phyloP scores from a whole-genome alignment of 1,140 invertebrate species.

The Drosophila asahinai region DNA sequence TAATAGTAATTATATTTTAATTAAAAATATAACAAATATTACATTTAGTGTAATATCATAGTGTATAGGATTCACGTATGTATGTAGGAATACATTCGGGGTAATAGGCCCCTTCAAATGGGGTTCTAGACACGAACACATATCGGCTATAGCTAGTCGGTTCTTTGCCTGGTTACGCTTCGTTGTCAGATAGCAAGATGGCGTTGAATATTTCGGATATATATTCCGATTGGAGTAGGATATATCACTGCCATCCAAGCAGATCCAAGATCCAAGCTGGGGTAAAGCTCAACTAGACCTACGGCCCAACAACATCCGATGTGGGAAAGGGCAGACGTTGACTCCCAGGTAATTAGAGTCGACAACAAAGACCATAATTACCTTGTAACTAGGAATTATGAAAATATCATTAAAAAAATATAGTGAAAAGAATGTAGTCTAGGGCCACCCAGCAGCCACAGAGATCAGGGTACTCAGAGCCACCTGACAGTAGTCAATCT shows the following conservation, averaged over 20 bases:
- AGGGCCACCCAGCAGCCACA: slow-evolving; percentile 61
- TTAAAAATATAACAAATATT: not conserved
- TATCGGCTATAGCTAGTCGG: slow-evolving; percentile 45
- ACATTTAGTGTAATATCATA: not conserved
- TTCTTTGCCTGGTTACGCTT: slow-evolving; percentile 70
- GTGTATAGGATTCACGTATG: slow-evolving; percentile 9
- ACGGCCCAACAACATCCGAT: slow-evolving; percentile 21
- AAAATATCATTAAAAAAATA: slow-evolving; percentile 51
- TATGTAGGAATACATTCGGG: not conserved
- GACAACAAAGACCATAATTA: slow-evolving; percentile 75
- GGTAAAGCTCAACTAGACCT: slow-evolving; percentile 34
- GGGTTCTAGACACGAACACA: slow-evolving; percentile 45
- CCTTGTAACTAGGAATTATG: slow-evolving; percentile 73
- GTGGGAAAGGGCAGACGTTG: slow-evolving; percentile 58
- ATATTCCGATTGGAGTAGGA: slow-evolving; percentile 25
- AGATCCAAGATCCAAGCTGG: not conserved
- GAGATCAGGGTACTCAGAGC: slow-evolving; percentile 27
- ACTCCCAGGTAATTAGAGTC: slow-evolving; percentile 75
- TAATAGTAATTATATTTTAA: not conserved
- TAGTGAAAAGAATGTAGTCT: slow-evolving; percentile 50
- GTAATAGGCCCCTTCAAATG: slow-evolving; percentile 19
- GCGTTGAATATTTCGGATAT: slow-evolving; percentile 56
- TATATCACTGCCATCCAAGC: not conserved
- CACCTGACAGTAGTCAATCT: slow-evolving; percentile 73
- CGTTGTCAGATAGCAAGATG: slow-evolving; percentile 63